A percentile compares a stretch with the other conserved stretches of the same genome.
phyloP scores from a whole-genome alignment of 2,797 vertebrate genomes.

The Anguilla marmorata region DNA sequence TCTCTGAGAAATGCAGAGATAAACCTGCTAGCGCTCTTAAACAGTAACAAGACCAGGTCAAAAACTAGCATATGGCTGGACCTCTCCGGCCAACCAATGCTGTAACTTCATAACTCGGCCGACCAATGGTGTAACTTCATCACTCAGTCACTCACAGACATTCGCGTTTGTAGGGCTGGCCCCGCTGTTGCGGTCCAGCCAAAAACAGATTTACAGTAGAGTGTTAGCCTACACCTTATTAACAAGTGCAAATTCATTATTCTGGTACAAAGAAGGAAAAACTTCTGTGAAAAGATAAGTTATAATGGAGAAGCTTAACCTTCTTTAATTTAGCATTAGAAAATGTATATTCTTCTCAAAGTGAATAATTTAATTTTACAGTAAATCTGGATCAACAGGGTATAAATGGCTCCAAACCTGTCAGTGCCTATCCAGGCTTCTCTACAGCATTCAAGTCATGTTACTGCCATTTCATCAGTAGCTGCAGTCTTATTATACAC shows the following conservation, averaged over 20 bases:
- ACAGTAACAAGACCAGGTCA: not conserved
- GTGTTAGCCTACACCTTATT: not conserved
- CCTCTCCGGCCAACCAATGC: too few species aligned
- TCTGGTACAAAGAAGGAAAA: not conserved
- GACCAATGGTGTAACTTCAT: too few species aligned
- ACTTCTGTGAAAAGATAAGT: not conserved
- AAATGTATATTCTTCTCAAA: not conserved
- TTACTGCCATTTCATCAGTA: not conserved
- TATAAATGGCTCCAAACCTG: not conserved
- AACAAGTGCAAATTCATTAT: not conserved
- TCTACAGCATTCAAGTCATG: not conserved
- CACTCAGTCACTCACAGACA: too few species aligned
- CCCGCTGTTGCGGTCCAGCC: too few species aligned
- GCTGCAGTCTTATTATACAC: not conserved
- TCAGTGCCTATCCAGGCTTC: not conserved
- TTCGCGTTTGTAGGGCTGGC: too few species aligned
- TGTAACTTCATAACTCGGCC: too few species aligned
- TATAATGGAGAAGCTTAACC: not conserved
- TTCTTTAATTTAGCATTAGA: not conserved
- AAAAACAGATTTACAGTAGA: not conserved
- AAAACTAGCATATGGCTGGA: too few species aligned
- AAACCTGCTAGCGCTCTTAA: not conserved
- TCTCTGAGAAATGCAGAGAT: not conserved
- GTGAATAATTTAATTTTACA: not conserved
- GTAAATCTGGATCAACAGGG: not conserved